These are phyloP conservation scores for Isurus oxyrinchus DNA, from an alignment of 2,113 vertebrate genomes.

Conservation along the genomic window DNA sequence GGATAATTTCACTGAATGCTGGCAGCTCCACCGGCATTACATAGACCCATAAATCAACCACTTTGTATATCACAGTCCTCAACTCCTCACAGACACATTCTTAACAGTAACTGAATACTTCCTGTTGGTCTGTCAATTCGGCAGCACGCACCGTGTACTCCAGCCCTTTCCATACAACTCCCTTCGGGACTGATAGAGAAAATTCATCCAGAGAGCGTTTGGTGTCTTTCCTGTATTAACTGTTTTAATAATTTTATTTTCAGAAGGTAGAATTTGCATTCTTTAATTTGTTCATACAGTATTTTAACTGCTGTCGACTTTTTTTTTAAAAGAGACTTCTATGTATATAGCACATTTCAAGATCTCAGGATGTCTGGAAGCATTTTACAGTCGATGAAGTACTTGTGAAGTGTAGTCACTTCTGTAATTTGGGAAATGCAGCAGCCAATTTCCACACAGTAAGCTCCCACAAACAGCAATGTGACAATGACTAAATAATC, in stretches of 20 bases:
- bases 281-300: neutral
- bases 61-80: slow-evolving; percentile 19
- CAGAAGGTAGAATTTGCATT: neutral
- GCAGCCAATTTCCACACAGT: neutral
- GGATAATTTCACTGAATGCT: neutral
- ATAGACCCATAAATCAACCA: slow-evolving; percentile 1
- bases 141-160: neutral
- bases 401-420: neutral
- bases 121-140: neutral
- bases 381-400: neutral
- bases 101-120: slow-evolving; percentile 32
- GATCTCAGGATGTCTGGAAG: neutral
- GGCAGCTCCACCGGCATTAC: neutral
- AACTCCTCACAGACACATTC: slow-evolving; percentile 21
- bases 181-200: neutral
- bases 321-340: neutral
- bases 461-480: neutral
- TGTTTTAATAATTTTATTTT: neutral
- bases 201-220: slow-evolving; percentile 1
- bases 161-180: slow-evolving; percentile 21
- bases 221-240: neutral
- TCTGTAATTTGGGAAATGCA: neutral
- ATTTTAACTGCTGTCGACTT: neutral
- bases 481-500: neutral
- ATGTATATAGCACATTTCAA: neutral